phyloP scores from a whole-genome alignment of 2,113 vertebrate genomes.

The Suricata suricatta region DNA sequence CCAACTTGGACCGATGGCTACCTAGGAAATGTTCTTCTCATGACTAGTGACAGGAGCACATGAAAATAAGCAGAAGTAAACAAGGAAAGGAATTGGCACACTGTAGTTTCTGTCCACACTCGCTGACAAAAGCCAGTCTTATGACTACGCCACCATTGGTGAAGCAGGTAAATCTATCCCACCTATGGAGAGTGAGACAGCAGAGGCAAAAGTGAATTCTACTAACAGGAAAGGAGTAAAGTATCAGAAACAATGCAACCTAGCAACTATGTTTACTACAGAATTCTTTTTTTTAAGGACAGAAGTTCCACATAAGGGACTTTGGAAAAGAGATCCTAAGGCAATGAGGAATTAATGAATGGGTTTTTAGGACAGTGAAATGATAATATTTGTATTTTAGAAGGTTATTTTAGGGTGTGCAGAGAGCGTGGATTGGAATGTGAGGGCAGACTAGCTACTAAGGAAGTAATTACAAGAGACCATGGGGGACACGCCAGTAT shows the following conservation, averaged over 20 bases:
- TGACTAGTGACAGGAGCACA: not conserved
- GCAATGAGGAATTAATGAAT: not conserved
- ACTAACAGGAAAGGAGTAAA: not conserved
- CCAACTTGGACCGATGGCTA: not conserved
- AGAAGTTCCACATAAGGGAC: not conserved
- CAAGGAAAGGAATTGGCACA: not conserved
- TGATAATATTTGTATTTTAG: not conserved
- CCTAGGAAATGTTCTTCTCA: not conserved
- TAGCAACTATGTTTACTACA: not conserved
- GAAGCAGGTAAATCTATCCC: not conserved
- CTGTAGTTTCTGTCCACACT: not conserved
- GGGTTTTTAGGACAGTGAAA: not conserved
- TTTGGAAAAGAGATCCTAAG: not conserved
- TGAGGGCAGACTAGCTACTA: not conserved
- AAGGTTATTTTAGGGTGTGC: not conserved
- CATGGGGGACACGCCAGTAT: not conserved
- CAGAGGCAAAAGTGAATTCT: not conserved
- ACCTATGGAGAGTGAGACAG: not conserved
- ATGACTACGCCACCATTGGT: not conserved
- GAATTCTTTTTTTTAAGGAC: not conserved
- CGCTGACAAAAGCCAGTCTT: not conserved
- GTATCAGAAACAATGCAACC: not conserved
- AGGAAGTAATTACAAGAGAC: not conserved
- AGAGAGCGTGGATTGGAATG: not conserved
- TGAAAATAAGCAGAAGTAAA: not conserved